phyloP scores from a whole-genome alignment of 2,888 invertebrate species.

The Bugulina stolonifera region DNA sequence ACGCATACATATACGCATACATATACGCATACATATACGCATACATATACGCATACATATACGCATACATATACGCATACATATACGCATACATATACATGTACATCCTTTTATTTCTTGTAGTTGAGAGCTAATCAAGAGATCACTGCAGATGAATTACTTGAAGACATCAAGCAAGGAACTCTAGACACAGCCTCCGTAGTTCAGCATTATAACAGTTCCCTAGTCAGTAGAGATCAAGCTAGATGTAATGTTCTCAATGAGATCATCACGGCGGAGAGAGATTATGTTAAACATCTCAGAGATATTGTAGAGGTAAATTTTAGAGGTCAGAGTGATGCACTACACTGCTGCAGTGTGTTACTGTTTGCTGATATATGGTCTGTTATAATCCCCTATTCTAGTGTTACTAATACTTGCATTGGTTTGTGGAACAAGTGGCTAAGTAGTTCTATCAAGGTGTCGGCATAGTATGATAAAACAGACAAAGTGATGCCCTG shows the following conservation, averaged over 20 bases:
- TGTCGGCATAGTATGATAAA: too few relatives aligned
- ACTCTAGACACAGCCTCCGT: constrained; percentile 30
- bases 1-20: too few relatives aligned
- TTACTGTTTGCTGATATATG: too few relatives aligned
- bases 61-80: too few relatives aligned
- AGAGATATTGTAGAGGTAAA: constrained; percentile 59
- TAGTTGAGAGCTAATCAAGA: constrained; percentile 64
- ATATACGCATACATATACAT: too few relatives aligned
- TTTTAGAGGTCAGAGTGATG: too few relatives aligned
- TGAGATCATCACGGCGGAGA: constrained; percentile 75
- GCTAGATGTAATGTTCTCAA: constrained; percentile 65
- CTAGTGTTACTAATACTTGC: not conserved
- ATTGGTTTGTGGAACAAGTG: not conserved
- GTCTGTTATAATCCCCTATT: not conserved
- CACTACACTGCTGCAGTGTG: too few relatives aligned
- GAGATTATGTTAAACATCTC: constrained; percentile 75
- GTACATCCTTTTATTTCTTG: constrained; percentile 30
- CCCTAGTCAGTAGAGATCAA: constrained; percentile 60
- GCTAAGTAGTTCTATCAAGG: too few relatives aligned
- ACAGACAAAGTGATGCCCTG: too few relatives aligned
- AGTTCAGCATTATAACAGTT: constrained; percentile 57
- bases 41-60: too few relatives aligned
- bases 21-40: too few relatives aligned
- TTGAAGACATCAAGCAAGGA: constrained; percentile 32
- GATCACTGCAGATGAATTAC: constrained; percentile 59